These are phyloP conservation scores for Catharus minimus DNA, from an alignment of 2,113 vertebrate species.

Conservation along the genomic window DNA sequence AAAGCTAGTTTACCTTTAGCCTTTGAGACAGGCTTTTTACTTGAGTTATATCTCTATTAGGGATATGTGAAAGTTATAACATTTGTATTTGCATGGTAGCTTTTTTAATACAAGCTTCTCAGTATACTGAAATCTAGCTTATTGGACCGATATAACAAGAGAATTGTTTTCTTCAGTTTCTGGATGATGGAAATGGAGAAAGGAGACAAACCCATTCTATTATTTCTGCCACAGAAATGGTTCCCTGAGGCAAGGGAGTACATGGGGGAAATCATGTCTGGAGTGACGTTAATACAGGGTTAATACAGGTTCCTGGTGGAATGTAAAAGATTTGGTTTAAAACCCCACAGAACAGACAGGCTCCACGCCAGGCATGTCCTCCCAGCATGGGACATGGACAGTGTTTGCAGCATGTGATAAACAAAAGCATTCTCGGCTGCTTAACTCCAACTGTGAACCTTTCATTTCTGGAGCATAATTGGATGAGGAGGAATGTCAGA, in stretches of 20 bases:
- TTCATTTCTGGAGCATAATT: conserved; percentile 14
- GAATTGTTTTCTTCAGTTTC: conserved; percentile 3
- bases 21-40: conserved; percentile 40
- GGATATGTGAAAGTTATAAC: not conserved
- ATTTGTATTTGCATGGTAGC: conserved; percentile 25
- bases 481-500: conserved; percentile 19
- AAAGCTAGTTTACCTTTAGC: conserved; percentile 44
- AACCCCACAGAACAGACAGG: not conserved
- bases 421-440: not conserved
- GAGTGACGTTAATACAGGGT: not conserved
- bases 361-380: not conserved
- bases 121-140: not conserved
- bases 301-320: not conserved
- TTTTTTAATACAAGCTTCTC: not conserved
- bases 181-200: not conserved
- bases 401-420: not conserved
- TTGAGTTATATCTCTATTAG: conserved; percentile 39
- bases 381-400: not conserved
- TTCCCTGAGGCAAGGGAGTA: not conserved
- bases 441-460: conserved; percentile 20
- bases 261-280: not conserved
- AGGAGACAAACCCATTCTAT: not conserved
- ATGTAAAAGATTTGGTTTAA: not conserved
- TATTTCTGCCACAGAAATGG: not conserved
- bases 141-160: not conserved